Conservation (phyloP, 1,140 invertebrate species). For the Pachypsylla venusta region DNA sequence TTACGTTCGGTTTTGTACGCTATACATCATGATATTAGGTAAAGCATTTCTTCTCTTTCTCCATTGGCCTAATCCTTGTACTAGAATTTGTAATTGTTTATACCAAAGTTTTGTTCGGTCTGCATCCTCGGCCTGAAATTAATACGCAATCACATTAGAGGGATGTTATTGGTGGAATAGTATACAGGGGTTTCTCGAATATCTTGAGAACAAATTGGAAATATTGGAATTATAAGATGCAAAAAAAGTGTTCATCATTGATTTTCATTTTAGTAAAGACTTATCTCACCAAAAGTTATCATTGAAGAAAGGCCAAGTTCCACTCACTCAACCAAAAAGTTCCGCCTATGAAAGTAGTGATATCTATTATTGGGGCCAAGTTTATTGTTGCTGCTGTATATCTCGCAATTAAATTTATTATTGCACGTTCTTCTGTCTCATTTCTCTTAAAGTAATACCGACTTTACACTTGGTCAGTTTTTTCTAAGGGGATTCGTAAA, state of each 20-base stretch:
- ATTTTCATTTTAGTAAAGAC: background rate
- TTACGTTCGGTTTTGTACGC: constrained; percentile 41
- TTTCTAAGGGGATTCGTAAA: too few relatives aligned
- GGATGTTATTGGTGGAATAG: background rate
- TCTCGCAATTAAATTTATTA: too few relatives aligned
- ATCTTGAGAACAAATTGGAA: background rate
- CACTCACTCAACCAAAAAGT: too few relatives aligned
- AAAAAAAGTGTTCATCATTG: background rate
- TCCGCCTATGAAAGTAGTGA: too few relatives aligned
- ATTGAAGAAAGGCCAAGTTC: too few relatives aligned
- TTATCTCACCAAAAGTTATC: too few relatives aligned
- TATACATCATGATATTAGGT: constrained; percentile 92
- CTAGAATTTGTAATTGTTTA: constrained; percentile 72
- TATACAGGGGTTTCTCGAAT: background rate
- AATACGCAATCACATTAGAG: background rate
- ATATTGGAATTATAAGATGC: background rate
- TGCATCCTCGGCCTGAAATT: constrained; percentile 68
- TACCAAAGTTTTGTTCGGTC: constrained; percentile 76
- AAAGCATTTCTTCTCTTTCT: constrained; percentile 75
- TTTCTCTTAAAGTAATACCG: too few relatives aligned
- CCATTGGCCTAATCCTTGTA: constrained; percentile 81
- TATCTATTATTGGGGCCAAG: too few relatives aligned
- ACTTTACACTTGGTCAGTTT: too few relatives aligned
- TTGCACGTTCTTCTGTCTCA: too few relatives aligned
- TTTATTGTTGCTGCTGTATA: too few relatives aligned